These are phyloP conservation scores for Celastrina argiolus DNA, from an alignment of 2,888 invertebrate species.

Conservation along the genomic window DNA sequence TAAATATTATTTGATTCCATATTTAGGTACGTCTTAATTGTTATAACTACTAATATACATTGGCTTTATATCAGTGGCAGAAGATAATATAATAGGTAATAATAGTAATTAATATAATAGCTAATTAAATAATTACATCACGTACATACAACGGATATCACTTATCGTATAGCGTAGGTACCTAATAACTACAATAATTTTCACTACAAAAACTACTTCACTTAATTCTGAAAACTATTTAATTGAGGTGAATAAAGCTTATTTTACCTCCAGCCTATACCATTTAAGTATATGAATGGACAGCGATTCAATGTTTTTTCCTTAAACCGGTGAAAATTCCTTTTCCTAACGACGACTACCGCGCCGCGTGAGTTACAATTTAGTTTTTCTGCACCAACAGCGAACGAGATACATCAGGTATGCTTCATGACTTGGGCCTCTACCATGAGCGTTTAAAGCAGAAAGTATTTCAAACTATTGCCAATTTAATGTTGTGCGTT, in stretches of 20 bases:
- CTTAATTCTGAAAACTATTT: background rate
- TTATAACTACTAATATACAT: too few relatives aligned
- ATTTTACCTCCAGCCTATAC: background rate
- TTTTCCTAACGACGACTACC: slow-evolving; percentile 1
- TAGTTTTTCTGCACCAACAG: background rate
- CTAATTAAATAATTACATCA: too few relatives aligned
- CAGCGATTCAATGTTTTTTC: background rate
- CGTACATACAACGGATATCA: too few relatives aligned
- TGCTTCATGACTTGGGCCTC: background rate
- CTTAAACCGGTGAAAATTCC: slow-evolving; percentile 14
- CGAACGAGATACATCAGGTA: slow-evolving; percentile 5
- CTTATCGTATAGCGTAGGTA: too few relatives aligned
- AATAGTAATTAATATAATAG: too few relatives aligned
- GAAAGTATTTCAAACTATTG: background rate
- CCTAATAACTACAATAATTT: too few relatives aligned
- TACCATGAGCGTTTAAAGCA: background rate
- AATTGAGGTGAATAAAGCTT: background rate
- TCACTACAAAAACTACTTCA: too few relatives aligned
- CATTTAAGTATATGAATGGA: slow-evolving; percentile 11
- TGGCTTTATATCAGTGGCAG: too few relatives aligned
- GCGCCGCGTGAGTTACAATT: background rate
- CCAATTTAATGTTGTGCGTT: background rate
- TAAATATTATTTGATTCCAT: too few relatives aligned
- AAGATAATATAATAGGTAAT: too few relatives aligned
- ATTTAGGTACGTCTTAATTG: too few relatives aligned